phyloP scores from a whole-genome alignment of 2,113 vertebrate genomes.

The Gulo gulo region DNA sequence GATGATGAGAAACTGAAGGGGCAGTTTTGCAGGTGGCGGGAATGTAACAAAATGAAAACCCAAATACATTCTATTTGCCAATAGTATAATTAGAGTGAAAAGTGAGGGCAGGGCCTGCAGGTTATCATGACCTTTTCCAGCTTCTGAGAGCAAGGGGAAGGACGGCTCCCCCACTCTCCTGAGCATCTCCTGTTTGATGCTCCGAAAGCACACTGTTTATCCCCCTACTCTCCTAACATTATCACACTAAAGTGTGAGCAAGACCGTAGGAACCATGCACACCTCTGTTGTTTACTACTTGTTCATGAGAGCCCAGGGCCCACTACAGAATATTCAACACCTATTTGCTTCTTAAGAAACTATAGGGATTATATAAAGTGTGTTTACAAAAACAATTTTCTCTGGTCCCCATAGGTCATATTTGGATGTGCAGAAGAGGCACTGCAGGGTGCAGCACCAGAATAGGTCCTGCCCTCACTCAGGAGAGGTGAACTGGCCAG shows the following conservation, averaged over 20 bases:
- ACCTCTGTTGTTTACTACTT: background rate
- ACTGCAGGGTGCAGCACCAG: accelerated
- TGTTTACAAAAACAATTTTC: background rate
- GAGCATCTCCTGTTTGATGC: background rate
- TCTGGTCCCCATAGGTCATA: background rate
- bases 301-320: background rate
- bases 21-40: background rate
- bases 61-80: background rate
- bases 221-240: background rate
- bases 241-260: background rate
- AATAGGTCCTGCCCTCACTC: background rate
- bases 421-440: background rate
- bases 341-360: background rate
- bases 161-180: background rate
- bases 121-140: background rate
- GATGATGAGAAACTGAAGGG: background rate
- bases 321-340: background rate
- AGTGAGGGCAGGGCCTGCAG: background rate
- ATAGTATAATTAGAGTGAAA: background rate
- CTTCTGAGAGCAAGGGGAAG: background rate
- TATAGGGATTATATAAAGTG: background rate
- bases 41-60: background rate
- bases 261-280: accelerated
- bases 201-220: background rate
- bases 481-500: accelerated